phyloP scores from a whole-genome alignment of 2,888 invertebrate species.

The Ornithoptera priamus region DNA sequence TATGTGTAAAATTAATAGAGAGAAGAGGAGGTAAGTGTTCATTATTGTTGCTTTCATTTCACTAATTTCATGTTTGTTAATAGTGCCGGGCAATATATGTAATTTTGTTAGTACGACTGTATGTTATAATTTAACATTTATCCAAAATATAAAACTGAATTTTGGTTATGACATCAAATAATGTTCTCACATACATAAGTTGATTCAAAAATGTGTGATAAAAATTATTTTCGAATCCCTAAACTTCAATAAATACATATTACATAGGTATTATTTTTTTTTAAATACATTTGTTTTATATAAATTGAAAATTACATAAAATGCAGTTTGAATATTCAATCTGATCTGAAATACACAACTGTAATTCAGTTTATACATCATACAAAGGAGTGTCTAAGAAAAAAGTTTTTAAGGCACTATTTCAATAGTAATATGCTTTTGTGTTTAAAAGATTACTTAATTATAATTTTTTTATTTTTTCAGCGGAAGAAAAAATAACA shows the following conservation, averaged over 20 bases:
- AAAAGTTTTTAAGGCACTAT: neutral
- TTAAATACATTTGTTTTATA: neutral
- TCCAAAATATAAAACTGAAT: too few relatives aligned
- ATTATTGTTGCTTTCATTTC: neutral
- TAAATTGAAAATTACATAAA: neutral
- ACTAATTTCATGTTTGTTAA: neutral
- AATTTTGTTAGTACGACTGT: neutral
- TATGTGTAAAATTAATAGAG: constrained; percentile 94
- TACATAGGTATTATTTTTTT: neutral
- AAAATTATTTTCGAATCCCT: neutral
- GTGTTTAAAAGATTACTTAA: neutral
- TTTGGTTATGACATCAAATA: neutral
- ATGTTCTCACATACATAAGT: neutral
- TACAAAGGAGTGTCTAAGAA: neutral
- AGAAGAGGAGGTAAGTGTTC: constrained; percentile 86
- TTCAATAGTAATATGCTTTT: neutral
- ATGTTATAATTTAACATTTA: neutral
- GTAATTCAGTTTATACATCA: neutral
- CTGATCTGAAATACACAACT: neutral
- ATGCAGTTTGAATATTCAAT: too few relatives aligned
- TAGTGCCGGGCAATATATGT: neutral
- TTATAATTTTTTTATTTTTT: constrained; percentile 4
- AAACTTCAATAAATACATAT: neutral
- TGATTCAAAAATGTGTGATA: neutral
- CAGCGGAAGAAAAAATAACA: constrained; percentile 89